Conservation (phyloP, 2,797 vertebrate species). For the Cirrhinus molitorella region DNA sequence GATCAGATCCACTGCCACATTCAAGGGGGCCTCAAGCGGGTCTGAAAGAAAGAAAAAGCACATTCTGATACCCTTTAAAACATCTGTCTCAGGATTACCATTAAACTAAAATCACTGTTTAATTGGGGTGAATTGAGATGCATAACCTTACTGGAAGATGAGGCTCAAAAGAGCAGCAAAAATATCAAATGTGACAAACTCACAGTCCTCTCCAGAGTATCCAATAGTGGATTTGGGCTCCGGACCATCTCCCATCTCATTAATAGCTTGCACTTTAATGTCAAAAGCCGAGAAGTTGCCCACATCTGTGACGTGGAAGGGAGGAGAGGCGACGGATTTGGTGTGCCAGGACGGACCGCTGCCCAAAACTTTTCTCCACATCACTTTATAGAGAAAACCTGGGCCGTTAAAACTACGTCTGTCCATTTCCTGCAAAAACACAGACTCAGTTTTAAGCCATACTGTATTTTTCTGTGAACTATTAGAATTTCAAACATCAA, state of each 20-base stretch:
- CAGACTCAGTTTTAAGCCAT: background rate
- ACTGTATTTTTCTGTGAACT: background rate
- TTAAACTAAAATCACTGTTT: background rate
- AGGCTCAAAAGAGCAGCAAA: background rate
- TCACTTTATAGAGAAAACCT: constrained; percentile 83
- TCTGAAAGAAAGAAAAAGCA: constrained; percentile 68
- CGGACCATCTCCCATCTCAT: constrained; percentile 82
- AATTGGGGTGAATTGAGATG: constrained; percentile 18
- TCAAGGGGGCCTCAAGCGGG: constrained; percentile 82
- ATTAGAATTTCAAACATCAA: background rate
- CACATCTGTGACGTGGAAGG: constrained; percentile 76
- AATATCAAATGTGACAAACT: constrained; percentile 63
- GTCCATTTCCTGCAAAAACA: constrained; percentile 76
- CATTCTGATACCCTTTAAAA: constrained; percentile 11
- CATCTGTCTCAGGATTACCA: background rate
- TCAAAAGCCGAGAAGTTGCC: constrained; percentile 87
- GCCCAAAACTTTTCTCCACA: constrained; percentile 84
- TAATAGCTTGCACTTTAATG: constrained; percentile 89
- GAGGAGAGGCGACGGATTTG: constrained; percentile 72
- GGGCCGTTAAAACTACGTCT: constrained; percentile 83
- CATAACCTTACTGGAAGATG: background rate
- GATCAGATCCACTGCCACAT: constrained; percentile 74
- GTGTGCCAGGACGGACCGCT: constrained; percentile 80
- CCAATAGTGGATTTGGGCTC: constrained; percentile 83
- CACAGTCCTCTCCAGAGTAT: constrained; percentile 91